Base-by-base conservation (phyloP, 2,888 invertebrate genomes). In the Endotricha flammealis region DNA sequence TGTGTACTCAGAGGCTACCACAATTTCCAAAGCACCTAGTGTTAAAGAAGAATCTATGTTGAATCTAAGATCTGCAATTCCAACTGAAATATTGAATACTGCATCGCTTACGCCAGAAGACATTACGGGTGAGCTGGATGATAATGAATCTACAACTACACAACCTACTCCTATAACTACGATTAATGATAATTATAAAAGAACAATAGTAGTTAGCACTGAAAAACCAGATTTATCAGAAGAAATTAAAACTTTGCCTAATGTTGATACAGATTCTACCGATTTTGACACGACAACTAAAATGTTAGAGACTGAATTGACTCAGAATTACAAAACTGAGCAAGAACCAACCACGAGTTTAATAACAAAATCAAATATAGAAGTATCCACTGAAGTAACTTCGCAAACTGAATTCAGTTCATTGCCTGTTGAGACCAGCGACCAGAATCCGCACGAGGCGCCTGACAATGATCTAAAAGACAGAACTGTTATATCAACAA, bases 341-440 rank as follows among this genome's bases (percentile, higher is more conserved):
- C 61, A 63, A 37, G 70, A 74, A 39, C 62, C 61, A 41, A 64
- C 64, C 1, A 68, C 70, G 0, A 71, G 51, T 38, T 60, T 62
- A 0, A 61, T 68, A 37, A 57, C 59, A 9, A 75, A 74, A 48
- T 70, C 77, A 3, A 69, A 73, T 33, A 33, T n/a, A n/a, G n/a
- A n/a, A n/a, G n/a, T 59, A 27, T 64, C 66, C 1, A 78, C 81
- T 13, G 85, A 83, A 58, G 64, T 80, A n/a, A 77, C 75, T 1
- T 68, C 74, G 10, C 74, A 75, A 47, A 79, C 81, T 3, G 83
- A 83, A 57, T 60, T 81, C 4, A 83, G 83, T 42, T 85, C 85
- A 4, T 53, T 85, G 14, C 78, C 83, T 0, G 71, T 85, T 13
- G 85, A 83, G 53, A 82, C 83, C 0, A 85, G 82, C 48, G 81